A percentile compares a stretch with the other conserved stretches of the same genome.
These are phyloP conservation scores for Arothron firmamentum DNA, from an alignment of 2,113 vertebrate species.

Conservation along the genomic window DNA sequence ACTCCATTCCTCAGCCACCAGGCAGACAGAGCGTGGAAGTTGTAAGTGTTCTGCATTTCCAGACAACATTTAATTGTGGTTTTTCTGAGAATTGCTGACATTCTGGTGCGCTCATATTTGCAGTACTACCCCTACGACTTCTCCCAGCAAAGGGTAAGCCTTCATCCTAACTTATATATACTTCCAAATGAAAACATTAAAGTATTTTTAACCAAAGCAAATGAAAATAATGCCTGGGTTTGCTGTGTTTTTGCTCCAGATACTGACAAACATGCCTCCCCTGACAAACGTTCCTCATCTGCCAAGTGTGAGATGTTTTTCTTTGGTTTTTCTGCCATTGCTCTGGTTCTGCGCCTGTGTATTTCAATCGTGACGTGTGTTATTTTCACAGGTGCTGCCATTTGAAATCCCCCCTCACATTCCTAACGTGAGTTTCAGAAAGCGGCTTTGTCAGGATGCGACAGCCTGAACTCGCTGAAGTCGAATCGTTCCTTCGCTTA, in stretches of 20 bases:
- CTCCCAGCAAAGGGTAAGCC: conserved; percentile 61
- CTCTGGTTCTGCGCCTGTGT: background rate
- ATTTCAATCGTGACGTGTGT: background rate
- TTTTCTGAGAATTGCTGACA: background rate
- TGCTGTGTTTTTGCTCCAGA: conserved; percentile 43
- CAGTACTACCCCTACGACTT: conserved; percentile 77
- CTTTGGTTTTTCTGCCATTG: background rate
- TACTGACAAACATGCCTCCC: conserved; percentile 57
- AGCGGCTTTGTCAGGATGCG: background rate
- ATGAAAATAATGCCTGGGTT: background rate
- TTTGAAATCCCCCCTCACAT: conserved; percentile 55
- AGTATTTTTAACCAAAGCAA: background rate
- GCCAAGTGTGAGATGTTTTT: conserved; percentile 47
- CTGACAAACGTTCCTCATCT: conserved; percentile 51
- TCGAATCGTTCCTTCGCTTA: background rate
- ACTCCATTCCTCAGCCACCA: conserved; percentile 73
- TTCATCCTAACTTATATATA: background rate
- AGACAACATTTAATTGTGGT: background rate
- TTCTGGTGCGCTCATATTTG: conserved; percentile 24
- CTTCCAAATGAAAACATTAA: background rate
- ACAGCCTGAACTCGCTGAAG: no score
- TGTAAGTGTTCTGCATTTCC: conserved; percentile 48
- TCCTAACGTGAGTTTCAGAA: conserved; percentile 57
- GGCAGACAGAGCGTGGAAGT: conserved; percentile 76
- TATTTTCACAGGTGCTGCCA: conserved; percentile 53